phyloP scores from a whole-genome alignment of 2,888 invertebrate species.

The Drosophila silvestris region DNA sequence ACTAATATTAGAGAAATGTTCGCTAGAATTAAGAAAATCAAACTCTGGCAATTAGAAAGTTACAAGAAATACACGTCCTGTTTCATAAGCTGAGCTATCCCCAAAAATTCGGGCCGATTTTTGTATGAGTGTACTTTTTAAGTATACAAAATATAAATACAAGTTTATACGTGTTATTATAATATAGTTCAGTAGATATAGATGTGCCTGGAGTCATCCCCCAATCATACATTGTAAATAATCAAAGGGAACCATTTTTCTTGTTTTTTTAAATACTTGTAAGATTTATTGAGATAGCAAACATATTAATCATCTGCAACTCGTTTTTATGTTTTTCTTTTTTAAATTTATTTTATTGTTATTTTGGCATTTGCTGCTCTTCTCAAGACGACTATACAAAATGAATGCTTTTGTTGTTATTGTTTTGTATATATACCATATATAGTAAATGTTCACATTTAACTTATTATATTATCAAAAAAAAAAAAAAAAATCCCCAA shows the following conservation, averaged over 20 bases:
- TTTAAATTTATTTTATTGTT: slow-evolving; percentile 20
- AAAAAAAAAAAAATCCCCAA: slow-evolving; percentile 13
- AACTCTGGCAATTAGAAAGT: not conserved
- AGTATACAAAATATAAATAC: not conserved
- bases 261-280: slow-evolving; percentile 40
- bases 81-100: not conserved
- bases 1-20: not conserved
- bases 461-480: slow-evolving; percentile 18
- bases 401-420: slow-evolving; percentile 12
- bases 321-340: slow-evolving; percentile 14
- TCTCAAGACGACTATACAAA: slow-evolving; percentile 26
- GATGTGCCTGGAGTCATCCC: too few species aligned
- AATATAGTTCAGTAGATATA: not conserved
- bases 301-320: slow-evolving; percentile 19
- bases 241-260: not conserved
- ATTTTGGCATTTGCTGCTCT: slow-evolving; percentile 49
- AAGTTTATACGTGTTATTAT: too few species aligned
- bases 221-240: not conserved
- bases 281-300: slow-evolving; percentile 60
- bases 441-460: slow-evolving; percentile 22
- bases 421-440: slow-evolving; percentile 19
- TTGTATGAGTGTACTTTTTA: not conserved
- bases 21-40: not conserved
- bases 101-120: not conserved
- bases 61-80: too few species aligned